Evolutionary conservation across 2,113 vertebrate species (phyloP).

Genomic region (Aix galericulata): DNA sequence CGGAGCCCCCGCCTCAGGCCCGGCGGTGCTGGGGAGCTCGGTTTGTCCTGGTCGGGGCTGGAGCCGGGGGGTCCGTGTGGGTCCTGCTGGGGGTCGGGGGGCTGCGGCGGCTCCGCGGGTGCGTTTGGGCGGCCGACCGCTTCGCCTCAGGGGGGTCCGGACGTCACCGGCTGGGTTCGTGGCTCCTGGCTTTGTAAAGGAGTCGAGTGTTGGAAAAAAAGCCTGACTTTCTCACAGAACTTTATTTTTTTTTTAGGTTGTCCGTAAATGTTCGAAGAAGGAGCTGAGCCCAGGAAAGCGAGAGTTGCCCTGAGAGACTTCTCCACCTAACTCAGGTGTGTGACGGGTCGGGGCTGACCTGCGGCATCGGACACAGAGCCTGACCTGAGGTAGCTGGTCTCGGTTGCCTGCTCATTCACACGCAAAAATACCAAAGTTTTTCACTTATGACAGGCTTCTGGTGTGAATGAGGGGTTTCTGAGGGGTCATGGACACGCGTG

Average conservation of each 20-base stretch:
- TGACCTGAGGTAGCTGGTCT: accelerated
- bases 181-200: neutral
- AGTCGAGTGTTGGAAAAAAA: neutral
- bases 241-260: neutral
- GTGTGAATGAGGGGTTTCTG: neutral
- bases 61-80: too few species aligned
- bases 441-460: neutral
- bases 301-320: constrained; percentile 11
- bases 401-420: accelerated
- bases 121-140: too few species aligned
- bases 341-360: neutral
- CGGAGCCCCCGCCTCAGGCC: too few species aligned
- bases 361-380: too few species aligned
- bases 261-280: constrained; percentile 52
- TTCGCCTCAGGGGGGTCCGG: too few species aligned
- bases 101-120: too few species aligned
- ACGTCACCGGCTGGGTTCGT: too few species aligned
- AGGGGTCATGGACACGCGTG: too few species aligned
- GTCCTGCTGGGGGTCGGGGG: too few species aligned
- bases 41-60: too few species aligned
- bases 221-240: neutral
- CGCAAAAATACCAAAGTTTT: accelerated
- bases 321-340: neutral
- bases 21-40: too few species aligned
- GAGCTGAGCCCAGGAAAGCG: constrained; percentile 9